Conservation (phyloP, 2,797 vertebrate species). For the Yasuhikotakia modesta region DNA sequence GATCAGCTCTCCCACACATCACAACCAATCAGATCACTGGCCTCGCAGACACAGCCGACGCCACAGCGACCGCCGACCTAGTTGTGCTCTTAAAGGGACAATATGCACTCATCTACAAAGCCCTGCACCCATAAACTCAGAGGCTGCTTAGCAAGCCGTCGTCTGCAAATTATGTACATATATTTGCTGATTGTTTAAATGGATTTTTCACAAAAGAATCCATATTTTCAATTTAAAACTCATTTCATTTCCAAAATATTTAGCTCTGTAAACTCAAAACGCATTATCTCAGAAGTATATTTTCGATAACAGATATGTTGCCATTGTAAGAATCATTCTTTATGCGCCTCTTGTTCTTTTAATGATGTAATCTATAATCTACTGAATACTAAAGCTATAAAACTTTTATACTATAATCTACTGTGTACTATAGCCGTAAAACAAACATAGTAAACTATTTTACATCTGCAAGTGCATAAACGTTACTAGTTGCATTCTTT, state of each 20-base stretch:
- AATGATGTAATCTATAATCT: too few relatives aligned
- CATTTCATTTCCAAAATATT: conserved; percentile 23
- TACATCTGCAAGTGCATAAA: background rate
- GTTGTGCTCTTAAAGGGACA: conserved; percentile 60
- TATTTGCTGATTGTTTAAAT: background rate
- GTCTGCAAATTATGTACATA: conserved; percentile 38
- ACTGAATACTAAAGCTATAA: too few relatives aligned
- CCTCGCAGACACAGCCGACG: conserved; percentile 54
- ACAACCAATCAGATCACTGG: conserved; percentile 61
- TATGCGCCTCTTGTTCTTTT: background rate
- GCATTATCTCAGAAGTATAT: background rate
- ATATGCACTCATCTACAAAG: conserved; percentile 44
- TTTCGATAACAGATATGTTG: background rate
- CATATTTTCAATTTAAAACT: conserved; percentile 18
- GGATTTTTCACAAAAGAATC: conserved; percentile 10
- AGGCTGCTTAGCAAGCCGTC: conserved; percentile 35
- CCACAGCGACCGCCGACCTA: conserved; percentile 58
- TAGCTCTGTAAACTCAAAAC: conserved; percentile 13
- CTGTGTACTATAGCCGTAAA: too few relatives aligned
- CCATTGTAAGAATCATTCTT: background rate
- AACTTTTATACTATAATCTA: too few relatives aligned
- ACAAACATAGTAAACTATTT: background rate
- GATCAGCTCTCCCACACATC: conserved; percentile 56
- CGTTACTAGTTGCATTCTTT: background rate
- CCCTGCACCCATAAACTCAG: conserved; percentile 27